Evolutionary conservation across 1,140 invertebrate genomes (phyloP).

Genomic region (Solenopsis invicta): DNA sequence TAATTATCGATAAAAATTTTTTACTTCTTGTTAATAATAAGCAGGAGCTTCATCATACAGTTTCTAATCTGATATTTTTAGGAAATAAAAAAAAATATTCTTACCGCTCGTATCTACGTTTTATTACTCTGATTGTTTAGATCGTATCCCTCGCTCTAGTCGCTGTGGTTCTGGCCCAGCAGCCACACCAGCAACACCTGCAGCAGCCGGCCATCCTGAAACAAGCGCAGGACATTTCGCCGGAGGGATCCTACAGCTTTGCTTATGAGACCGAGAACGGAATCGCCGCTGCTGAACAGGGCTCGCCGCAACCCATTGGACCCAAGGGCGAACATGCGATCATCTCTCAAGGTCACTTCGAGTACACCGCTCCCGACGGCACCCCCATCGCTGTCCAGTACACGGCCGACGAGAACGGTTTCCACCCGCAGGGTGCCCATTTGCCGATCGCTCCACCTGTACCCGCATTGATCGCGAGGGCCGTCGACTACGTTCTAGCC

Average conservation of each 20-base stretch:
- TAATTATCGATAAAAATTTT: neutral
- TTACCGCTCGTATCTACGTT: constrained; percentile 3
- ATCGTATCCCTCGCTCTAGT: constrained; percentile 77
- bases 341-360: constrained; percentile 85
- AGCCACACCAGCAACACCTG: neutral
- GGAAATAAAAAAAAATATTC: neutral
- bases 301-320: constrained; percentile 85
- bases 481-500: constrained; percentile 84
- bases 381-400: constrained; percentile 86
- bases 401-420: constrained; percentile 88
- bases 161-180: constrained; percentile 71
- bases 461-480: constrained; percentile 84
- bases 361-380: constrained; percentile 89
- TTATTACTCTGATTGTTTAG: constrained; percentile 68
- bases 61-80: neutral
- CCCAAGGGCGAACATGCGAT: constrained; percentile 86
- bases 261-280: constrained; percentile 90
- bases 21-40: neutral
- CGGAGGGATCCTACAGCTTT: constrained; percentile 83
- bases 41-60: neutral
- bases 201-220: constrained; percentile 81
- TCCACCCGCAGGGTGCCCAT: constrained; percentile 87
- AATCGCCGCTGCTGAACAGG: constrained; percentile 88
- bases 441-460: constrained; percentile 87
- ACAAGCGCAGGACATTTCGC: constrained; percentile 80